These are phyloP conservation scores for Eristalinus sepulchralis DNA, from an alignment of 2,888 invertebrate species.

Conservation along the genomic window DNA sequence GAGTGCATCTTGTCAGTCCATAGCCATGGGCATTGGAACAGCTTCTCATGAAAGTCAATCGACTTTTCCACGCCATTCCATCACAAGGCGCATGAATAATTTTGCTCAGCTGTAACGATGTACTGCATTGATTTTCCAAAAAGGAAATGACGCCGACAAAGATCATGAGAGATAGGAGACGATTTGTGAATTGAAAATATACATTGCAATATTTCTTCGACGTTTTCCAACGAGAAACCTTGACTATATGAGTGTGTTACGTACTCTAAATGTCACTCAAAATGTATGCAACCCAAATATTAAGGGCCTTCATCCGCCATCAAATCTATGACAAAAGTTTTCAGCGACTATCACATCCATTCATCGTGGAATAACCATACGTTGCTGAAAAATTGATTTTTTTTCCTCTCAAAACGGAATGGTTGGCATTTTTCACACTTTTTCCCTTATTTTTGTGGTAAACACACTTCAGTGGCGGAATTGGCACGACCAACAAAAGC, in stretches of 20 bases:
- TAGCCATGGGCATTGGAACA: neutral
- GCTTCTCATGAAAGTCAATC: neutral
- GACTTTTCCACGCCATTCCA: neutral
- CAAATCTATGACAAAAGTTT: neutral
- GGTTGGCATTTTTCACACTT: too few relatives aligned
- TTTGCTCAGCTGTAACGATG: neutral
- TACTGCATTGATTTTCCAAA: neutral
- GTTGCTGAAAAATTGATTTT: neutral
- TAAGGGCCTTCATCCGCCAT: neutral
- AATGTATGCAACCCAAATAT: too few relatives aligned
- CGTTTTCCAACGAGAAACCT: too few relatives aligned
- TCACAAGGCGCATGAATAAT: neutral
- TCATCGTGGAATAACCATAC: neutral
- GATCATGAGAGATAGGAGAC: neutral
- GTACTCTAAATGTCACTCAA: too few relatives aligned
- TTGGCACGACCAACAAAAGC: slow-evolving; percentile 17
- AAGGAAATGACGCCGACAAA: neutral
- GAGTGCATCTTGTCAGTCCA: neutral
- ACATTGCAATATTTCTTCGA: neutral
- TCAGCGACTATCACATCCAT: neutral
- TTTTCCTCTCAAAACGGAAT: neutral
- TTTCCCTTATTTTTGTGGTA: neutral
- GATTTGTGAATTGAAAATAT: neutral
- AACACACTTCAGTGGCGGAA: neutral
- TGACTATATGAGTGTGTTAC: too few relatives aligned